Evolutionary conservation across 2,797 vertebrate genomes (phyloP), one percentile per base, ranked within the genome.

Genomic region (Avahi laniger): DNA sequence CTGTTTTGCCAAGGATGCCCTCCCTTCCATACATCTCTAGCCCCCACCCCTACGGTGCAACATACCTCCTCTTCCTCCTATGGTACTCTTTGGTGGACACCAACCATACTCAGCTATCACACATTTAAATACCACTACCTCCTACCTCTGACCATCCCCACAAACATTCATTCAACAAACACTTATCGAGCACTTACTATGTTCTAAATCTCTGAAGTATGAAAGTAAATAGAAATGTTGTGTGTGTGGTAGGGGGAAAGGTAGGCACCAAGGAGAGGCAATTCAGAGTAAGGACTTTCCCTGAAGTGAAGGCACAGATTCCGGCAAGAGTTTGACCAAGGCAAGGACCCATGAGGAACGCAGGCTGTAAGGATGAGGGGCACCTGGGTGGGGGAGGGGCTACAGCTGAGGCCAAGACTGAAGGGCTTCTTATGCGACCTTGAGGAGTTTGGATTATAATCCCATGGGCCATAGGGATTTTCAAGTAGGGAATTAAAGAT

Each of bases 181-280:
- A 11, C 12, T 57, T 72, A 54, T 12, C 79, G 52, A 61, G 35
- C 15, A 72, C 35, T 18, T 72, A 70, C 18, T 63, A 65, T 41
- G 30, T 57, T 79, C 63, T 73, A 84, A 69, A 89, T 26, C 33
- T 54, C 15, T n/a, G 4, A 91, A 48, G 33, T 30, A 67, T 33
- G 83, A 81, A 94, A 80, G 33, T n/a, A 79, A 79, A 57, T 52
- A 63, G 70, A 61, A 80, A 79, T 20, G 33, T 3, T 72, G 28
- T 52, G 30, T 35, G 38, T 67, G 26, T 54, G 20, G 14, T 28
- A 54, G 43, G 7, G 28, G n/a, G 35, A 80, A 86, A 48, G 35
- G 57, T 5, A 43, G 41, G 69, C 38, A 72, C 22, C 17, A 5
- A n/a, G 33, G 59, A 52, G 43, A 52, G 14, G 50, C 35, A 48